These are phyloP conservation scores for Vanessa atalanta DNA, from an alignment of 1,140 invertebrate genomes.

Conservation along the genomic window DNA sequence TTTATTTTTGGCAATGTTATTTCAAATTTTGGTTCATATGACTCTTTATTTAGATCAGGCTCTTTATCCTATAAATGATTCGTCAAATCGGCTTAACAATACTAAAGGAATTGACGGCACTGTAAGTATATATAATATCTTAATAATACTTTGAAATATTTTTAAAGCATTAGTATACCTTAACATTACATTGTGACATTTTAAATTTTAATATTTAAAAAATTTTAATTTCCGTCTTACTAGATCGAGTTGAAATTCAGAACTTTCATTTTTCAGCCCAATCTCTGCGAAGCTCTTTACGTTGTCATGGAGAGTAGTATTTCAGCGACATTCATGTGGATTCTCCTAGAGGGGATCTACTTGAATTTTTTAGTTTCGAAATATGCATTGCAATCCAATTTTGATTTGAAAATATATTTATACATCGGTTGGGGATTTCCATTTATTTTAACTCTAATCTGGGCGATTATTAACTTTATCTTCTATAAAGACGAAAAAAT, in stretches of 20 bases:
- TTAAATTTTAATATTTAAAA: too few species aligned
- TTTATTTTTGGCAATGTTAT: background rate
- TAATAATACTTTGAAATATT: background rate
- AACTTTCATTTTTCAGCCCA: conserved; percentile 7
- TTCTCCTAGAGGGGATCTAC: conserved; percentile 84
- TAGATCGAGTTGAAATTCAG: background rate
- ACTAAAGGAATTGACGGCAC: conserved; percentile 5
- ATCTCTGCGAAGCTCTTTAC: conserved; percentile 8
- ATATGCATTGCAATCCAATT: conserved; percentile 6
- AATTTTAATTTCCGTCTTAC: too few species aligned
- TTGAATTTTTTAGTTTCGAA: conserved; percentile 14
- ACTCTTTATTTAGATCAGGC: background rate
- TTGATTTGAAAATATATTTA: conserved; percentile 17
- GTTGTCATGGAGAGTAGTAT: background rate
- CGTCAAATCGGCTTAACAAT: background rate
- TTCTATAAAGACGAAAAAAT: conserved; percentile 23
- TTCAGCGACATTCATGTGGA: background rate
- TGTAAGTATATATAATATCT: background rate
- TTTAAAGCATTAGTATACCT: background rate
- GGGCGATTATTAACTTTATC: conserved; percentile 84
- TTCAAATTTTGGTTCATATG: background rate
- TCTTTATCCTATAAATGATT: background rate
- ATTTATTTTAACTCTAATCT: conserved; percentile 86
- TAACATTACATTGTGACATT: too few species aligned
- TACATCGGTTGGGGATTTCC: conserved; percentile 90